phyloP scores from a whole-genome alignment of 2,113 vertebrate genomes.

The Irena cyanogastra region DNA sequence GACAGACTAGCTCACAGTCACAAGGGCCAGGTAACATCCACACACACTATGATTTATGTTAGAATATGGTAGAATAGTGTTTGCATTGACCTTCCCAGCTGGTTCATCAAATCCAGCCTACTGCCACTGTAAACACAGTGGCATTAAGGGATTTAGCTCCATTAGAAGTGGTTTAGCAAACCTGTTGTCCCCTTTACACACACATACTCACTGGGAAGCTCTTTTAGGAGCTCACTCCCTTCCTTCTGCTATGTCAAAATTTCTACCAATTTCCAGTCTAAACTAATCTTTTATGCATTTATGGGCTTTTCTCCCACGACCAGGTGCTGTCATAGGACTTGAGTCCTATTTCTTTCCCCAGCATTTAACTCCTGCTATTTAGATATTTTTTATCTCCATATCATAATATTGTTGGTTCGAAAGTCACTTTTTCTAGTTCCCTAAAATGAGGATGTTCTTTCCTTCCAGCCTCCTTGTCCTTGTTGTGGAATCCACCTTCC shows the following conservation, averaged over 20 bases:
- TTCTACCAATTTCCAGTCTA: not conserved
- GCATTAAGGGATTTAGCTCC: not conserved
- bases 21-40: fast-evolving
- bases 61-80: not conserved
- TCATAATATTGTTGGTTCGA: not conserved
- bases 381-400: not conserved
- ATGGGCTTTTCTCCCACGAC: not conserved
- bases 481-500: not conserved
- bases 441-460: not conserved
- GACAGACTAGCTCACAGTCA: not conserved
- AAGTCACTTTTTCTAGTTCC: not conserved
- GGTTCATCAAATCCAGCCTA: not conserved
- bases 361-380: not conserved
- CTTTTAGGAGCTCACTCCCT: not conserved
- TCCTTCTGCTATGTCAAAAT: not conserved
- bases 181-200: not conserved
- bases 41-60: not conserved
- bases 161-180: not conserved
- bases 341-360: not conserved
- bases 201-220: not conserved
- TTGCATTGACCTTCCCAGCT: not conserved
- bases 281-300: not conserved
- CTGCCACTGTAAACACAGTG: not conserved
- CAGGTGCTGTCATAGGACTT: not conserved
- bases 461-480: not conserved